Percentiles rank a stretch among this genome's conserved stretches.
Conservation (phyloP, 2,113 vertebrate species). For the Motacilla tschutschensis region DNA sequence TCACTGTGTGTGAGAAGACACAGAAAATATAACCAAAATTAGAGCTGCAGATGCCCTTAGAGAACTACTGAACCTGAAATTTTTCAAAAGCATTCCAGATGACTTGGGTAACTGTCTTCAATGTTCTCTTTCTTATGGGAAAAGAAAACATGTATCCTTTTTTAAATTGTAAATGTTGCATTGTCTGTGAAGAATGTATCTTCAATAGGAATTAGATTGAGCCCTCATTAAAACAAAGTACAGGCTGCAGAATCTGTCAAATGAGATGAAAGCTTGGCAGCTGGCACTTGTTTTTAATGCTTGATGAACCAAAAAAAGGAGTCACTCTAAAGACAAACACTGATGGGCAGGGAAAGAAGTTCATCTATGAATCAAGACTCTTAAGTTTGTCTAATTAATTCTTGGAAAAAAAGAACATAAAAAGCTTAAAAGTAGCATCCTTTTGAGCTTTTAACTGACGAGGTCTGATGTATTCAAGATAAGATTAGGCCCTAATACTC, state of each 20-base stretch:
- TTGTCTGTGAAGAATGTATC: not conserved
- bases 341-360: not conserved
- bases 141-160: not conserved
- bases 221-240: not conserved
- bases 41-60: not conserved
- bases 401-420: not conserved
- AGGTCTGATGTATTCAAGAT: not conserved
- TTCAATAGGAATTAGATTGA: conserved; percentile 26
- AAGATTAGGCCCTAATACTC: not conserved
- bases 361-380: not conserved
- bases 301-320: not conserved
- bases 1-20: not conserved
- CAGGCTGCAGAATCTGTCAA: not conserved
- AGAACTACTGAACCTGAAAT: conserved; percentile 11
- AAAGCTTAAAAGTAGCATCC: not conserved
- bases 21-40: not conserved
- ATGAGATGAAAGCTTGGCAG: conserved; percentile 11
- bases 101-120: not conserved
- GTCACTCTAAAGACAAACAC: not conserved
- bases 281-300: conserved; percentile 1
- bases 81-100: conserved; percentile 31
- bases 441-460: not conserved
- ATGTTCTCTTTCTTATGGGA: not conserved
- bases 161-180: conserved; percentile 21
- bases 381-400: not conserved